A percentile compares a stretch with the other conserved stretches of the same genome.
These are phyloP conservation scores for Gymnocheta viridis DNA, from an alignment of 2,888 invertebrate species.

Conservation along the genomic window DNA sequence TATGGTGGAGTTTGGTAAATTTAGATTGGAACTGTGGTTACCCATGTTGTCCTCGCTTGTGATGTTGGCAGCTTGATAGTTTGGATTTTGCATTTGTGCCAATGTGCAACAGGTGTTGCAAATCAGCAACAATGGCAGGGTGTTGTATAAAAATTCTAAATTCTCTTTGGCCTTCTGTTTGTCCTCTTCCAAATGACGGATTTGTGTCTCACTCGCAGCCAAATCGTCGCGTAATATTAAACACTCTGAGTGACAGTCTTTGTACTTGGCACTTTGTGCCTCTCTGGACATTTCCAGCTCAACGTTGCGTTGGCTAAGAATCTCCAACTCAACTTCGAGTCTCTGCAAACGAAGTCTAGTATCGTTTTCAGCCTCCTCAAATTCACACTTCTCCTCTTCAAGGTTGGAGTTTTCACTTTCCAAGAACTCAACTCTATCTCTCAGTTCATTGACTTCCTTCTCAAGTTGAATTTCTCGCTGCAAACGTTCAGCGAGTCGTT, in stretches of 20 bases:
- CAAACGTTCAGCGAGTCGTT: conserved; percentile 85
- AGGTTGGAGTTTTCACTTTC: conserved; percentile 85
- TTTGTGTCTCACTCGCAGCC: conserved; percentile 78
- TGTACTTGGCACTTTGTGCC: conserved; percentile 84
- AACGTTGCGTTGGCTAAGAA: conserved; percentile 82
- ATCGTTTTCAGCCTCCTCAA: conserved; percentile 90
- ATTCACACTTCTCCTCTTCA: conserved; percentile 88
- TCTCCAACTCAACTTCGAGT: conserved; percentile 86
- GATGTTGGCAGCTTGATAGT: conserved; percentile 28
- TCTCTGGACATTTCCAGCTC: conserved; percentile 84
- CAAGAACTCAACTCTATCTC: conserved; percentile 84
- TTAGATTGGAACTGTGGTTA: conserved; percentile 48
- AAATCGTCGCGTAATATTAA: conserved; percentile 79
- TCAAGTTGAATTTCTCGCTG: conserved; percentile 85
- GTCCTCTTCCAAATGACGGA: conserved; percentile 79
- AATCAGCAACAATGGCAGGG: conserved; percentile 76
- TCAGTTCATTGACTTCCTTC: conserved; percentile 82
- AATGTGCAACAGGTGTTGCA: conserved; percentile 71
- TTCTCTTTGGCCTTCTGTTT: conserved; percentile 79
- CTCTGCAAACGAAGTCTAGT: conserved; percentile 83
- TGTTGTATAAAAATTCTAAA: conserved; percentile 76
- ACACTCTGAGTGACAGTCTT: conserved; percentile 81
- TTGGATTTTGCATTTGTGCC: conserved; percentile 52
- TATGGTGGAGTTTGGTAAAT: background rate
- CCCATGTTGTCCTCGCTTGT: conserved; percentile 65